These are phyloP conservation scores for Verasper variegatus DNA, from an alignment of 2,113 vertebrate genomes.

Conservation along the genomic window DNA sequence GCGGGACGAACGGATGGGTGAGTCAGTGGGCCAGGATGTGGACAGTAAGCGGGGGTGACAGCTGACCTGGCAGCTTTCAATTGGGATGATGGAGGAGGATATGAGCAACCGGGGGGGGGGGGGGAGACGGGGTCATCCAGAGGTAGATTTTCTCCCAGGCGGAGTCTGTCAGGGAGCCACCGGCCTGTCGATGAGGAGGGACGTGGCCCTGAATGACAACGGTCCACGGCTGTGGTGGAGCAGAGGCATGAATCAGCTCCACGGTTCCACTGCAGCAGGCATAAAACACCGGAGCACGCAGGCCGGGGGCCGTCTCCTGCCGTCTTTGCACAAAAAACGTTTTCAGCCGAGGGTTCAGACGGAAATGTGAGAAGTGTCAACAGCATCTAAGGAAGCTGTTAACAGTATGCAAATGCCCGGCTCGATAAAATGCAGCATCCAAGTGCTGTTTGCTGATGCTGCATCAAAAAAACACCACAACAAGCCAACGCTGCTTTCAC, in stretches of 20 bases:
- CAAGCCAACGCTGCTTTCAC: background rate
- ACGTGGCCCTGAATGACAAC: conserved; percentile 57
- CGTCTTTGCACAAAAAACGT: conserved; percentile 10
- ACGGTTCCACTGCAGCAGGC: conserved; percentile 18
- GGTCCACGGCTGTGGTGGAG: conserved; percentile 18
- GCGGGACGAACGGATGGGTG: conserved; percentile 54
- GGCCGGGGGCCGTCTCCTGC: background rate
- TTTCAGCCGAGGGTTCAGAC: conserved; percentile 15
- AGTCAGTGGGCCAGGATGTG: conserved; percentile 54
- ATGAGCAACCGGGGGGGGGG: conserved; percentile 33
- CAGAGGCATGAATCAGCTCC: conserved; percentile 46
- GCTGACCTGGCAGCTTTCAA: conserved; percentile 68
- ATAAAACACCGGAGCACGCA: conserved; percentile 24
- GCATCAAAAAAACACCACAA: background rate
- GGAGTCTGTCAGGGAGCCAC: conserved; percentile 47
- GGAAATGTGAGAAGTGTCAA: background rate
- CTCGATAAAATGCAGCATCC: too few relatives aligned
- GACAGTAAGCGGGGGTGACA: conserved; percentile 67
- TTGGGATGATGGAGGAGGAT: conserved; percentile 52
- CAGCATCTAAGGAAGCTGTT: background rate
- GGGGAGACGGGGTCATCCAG: conserved; percentile 54
- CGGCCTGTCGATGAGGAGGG: conserved; percentile 42
- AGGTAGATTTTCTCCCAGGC: conserved; percentile 64
- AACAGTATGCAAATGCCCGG: too few relatives aligned
- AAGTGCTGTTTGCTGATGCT: background rate